These are phyloP conservation scores for Drosophila birchii DNA, from an alignment of 2,888 invertebrate species.

Conservation along the genomic window DNA sequence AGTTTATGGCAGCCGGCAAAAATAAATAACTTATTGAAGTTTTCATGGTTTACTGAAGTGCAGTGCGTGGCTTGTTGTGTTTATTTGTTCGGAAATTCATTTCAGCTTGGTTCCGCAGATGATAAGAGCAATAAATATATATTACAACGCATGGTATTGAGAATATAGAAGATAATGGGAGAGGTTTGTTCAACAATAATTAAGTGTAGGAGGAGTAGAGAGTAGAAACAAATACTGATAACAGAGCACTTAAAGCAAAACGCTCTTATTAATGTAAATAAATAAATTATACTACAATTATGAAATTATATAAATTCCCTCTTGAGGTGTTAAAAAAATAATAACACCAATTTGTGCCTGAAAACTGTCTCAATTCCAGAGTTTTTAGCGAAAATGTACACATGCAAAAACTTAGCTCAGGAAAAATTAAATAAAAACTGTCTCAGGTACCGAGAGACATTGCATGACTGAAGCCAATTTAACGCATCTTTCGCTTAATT, in stretches of 20 bases:
- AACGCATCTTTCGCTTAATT: constrained; percentile 51
- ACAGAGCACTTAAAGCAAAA: background rate
- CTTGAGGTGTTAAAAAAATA: background rate
- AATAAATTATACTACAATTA: background rate
- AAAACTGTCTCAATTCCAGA: background rate
- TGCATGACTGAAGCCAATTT: constrained; percentile 53
- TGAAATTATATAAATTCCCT: background rate
- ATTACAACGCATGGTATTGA: constrained; percentile 6
- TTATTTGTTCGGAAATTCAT: constrained; percentile 17
- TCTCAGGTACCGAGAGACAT: constrained; percentile 22
- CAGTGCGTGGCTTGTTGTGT: background rate
- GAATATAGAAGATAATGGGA: constrained; percentile 6
- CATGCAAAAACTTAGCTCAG: background rate
- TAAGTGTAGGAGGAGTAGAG: background rate
- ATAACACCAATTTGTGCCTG: background rate
- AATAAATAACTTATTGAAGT: background rate
- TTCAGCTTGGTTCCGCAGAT: constrained; percentile 10
- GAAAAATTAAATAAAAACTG: constrained; percentile 7
- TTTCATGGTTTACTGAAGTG: background rate
- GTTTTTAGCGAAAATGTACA: constrained; percentile 12
- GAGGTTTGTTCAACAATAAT: background rate
- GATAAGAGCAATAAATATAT: constrained; percentile 17
- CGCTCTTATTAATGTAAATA: background rate
- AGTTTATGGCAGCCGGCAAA: constrained; percentile 4
- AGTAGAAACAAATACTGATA: background rate